Base-by-base conservation (phyloP, 1,140 invertebrate genomes). In the Callitettix versicolor region DNA sequence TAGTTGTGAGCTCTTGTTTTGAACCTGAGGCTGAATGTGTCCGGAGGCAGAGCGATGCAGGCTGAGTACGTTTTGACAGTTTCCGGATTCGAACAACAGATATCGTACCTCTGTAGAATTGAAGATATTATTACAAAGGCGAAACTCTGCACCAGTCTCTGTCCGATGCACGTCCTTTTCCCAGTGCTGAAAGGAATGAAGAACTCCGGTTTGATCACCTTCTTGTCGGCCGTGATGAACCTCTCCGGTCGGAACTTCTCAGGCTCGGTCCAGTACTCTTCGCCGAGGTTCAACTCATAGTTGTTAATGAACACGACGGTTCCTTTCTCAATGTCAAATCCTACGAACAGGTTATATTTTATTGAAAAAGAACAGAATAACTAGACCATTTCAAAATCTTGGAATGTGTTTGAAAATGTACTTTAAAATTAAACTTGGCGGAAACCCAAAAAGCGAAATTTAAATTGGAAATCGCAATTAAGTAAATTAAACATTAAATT, bases 151-250 rank as follows among this genome's bases (percentile, higher is more conserved):
- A 90, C 84, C 26, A 95, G 70, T 50, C 84, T 84, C 67, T 91
- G 88, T 0, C 91, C 91, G 56, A 95, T 83, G 64, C 91, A 94
- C 0, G 87, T 87, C 12, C 91, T 73, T 58, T 88, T 84, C 0
- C 90, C 86, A 17, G 86, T 87, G 62, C 87, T 86, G 69, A 92
- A 93, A 0, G 90, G 90, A 22, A 92, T 71, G 63, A 91, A 93
- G 65, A 87, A 77, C 3, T 84, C 70, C 0, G 73, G 71, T 53
- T 72, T 75, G 0, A 65, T 24, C 0, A 78, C 63, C 53, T 56
- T 57, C 60, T 67, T 38, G 14, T 68, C 63, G 53, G 73, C 74
- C 36, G 80, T 77, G 18, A 91, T 61, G 65, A 91, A 91, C 63
- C 88, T 67, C 65, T 81, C 73, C 12, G 86, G 81, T 63, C 80